These are phyloP conservation scores for Drosophila tropicalis DNA, from an alignment of 1,140 invertebrate species.

Conservation along the genomic window DNA sequence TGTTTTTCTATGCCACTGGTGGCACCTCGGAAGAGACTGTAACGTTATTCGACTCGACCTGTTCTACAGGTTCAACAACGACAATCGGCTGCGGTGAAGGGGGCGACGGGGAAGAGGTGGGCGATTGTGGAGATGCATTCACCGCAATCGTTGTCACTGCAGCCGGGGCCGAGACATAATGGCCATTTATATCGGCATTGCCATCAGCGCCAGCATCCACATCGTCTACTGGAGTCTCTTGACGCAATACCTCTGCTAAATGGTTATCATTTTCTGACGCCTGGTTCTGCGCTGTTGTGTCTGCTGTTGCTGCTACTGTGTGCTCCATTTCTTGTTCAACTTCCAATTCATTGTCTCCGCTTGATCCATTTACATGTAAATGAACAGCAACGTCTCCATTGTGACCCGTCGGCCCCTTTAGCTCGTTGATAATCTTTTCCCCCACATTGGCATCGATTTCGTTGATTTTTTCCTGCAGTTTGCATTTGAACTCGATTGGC, in stretches of 20 bases:
- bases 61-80: slow-evolving; percentile 75
- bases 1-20: slow-evolving; percentile 65
- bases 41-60: slow-evolving; percentile 75
- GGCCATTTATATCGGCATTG: slow-evolving; percentile 60
- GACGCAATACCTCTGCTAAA: slow-evolving; percentile 71
- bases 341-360: slow-evolving; percentile 52
- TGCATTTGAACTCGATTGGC: slow-evolving; percentile 89
- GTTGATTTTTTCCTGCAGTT: slow-evolving; percentile 87
- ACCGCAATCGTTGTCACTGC: slow-evolving; percentile 76
- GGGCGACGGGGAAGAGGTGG: slow-evolving; percentile 28
- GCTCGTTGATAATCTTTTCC: slow-evolving; percentile 85
- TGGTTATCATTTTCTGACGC: slow-evolving; percentile 63
- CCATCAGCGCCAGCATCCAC: slow-evolving; percentile 41
- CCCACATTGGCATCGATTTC: slow-evolving; percentile 89
- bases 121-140: slow-evolving; percentile 46
- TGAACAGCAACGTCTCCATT: slow-evolving; percentile 68
- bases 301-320: slow-evolving; percentile 24
- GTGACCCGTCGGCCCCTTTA: slow-evolving; percentile 54
- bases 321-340: slow-evolving; percentile 25
- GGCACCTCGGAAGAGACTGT: slow-evolving; percentile 59
- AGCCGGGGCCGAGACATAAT: slow-evolving; percentile 46
- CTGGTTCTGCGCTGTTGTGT: slow-evolving; percentile 28
- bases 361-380: slow-evolving; percentile 74
- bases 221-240: slow-evolving; percentile 78
- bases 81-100: slow-evolving; percentile 38